A percentile compares a stretch with the other conserved stretches of the same genome.
Conservation (phyloP, 2,888 invertebrate species). For the Eupithecia abbreviata region DNA sequence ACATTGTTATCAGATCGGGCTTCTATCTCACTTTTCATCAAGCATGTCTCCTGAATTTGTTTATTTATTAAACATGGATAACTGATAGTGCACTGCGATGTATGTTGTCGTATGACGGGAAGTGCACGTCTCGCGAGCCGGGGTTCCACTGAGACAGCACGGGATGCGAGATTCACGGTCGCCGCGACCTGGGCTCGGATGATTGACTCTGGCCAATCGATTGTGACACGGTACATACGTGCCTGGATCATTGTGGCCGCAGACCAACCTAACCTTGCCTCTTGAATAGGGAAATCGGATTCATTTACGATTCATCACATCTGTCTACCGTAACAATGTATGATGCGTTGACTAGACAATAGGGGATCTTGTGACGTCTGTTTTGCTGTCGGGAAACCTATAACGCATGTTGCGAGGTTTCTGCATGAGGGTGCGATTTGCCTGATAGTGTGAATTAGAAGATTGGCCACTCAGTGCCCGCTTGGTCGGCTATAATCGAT, state of each 20-base stretch:
- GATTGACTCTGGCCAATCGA: conserved; percentile 81
- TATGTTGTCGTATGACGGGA: conserved; percentile 57
- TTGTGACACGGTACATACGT: conserved; percentile 66
- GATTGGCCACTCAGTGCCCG: conserved; percentile 57
- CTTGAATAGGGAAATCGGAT: conserved; percentile 59
- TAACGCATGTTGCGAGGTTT: conserved; percentile 14
- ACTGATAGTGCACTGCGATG: conserved; percentile 36
- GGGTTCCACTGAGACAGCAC: conserved; percentile 65
- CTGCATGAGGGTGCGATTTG: conserved; percentile 57
- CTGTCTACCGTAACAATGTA: conserved; percentile 30
- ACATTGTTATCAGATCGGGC: conserved; percentile 70
- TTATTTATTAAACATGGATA: conserved; percentile 8
- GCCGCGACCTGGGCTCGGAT: conserved; percentile 74
- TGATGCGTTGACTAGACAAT: conserved; percentile 27
- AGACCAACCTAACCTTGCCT: conserved; percentile 60
- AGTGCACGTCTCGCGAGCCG: conserved; percentile 72
- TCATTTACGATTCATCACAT: conserved; percentile 39
- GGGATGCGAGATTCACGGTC: conserved; percentile 79
- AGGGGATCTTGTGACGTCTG: conserved; percentile 27
- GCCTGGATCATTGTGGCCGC: conserved; percentile 59
- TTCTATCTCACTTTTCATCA: conserved; percentile 57
- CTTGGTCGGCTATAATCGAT: conserved; percentile 45
- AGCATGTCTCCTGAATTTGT: conserved; percentile 51
- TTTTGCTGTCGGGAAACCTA: conserved; percentile 30
- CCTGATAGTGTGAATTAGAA: conserved; percentile 65